Evolutionary conservation across 2,888 invertebrate species (phyloP), one percentile per base, ranked within the genome.

Genomic region (Steromphala cineraria): DNA sequence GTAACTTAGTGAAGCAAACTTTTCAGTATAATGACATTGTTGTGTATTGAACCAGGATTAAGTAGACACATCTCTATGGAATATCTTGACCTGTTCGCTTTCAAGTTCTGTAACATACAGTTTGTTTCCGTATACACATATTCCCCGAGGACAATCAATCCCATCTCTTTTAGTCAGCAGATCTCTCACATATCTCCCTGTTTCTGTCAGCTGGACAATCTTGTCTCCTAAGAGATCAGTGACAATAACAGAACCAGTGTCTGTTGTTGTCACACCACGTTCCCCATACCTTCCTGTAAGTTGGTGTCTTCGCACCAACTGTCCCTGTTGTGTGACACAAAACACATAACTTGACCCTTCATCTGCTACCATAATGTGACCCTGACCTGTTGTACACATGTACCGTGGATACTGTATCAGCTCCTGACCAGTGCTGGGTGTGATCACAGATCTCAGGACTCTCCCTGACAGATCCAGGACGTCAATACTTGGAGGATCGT

Each of bases 51-150:
- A n/a, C n/a, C n/a, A n/a, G n/a, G n/a, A n/a, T n/a, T n/a, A n/a
- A n/a, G n/a, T n/a, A n/a, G n/a, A n/a, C n/a, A n/a, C n/a, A n/a
- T n/a, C n/a, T n/a, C n/a, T n/a, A n/a, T 36, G 36, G 36, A 4
- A 36, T 36, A 36, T 36, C 7, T 36, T 36, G 36, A 36, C 36
- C 2, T 36, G 36, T 36, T 36, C 36, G 7, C 36, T 36, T 36
- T 36, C 36, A 36, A 36, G 36, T 36, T 36, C 36, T 36, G 82
- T 81, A 80, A 82, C 55, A 62, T 84, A 13, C 81, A 82, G 36
- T 71, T 84, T 46, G 84, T 82, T 40, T 78, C 79, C 75, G 78
- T 84, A 7, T 46, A 81, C 71, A 82, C 81, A 82, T 84, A 53
- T 67, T 56, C 40, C 3, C 15, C 21, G 67, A 8, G 36, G 36